Evolutionary conservation across 35 echinoderm and acorn worm genomes (phyloP).

Genomic region (Heliocidaris erythrogramma): DNA sequence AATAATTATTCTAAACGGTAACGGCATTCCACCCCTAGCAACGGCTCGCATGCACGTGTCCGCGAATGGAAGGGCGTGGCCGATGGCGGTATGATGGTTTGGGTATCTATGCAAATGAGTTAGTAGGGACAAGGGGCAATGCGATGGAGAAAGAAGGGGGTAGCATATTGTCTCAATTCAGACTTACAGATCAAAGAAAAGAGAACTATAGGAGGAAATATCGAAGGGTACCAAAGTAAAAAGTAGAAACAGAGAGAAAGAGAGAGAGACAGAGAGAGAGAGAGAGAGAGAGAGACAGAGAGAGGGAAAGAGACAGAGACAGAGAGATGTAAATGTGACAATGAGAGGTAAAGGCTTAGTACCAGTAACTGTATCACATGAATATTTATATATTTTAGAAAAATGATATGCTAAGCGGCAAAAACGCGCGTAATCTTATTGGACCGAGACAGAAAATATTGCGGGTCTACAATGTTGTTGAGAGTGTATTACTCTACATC

Average conservation of each 20-base stretch:
- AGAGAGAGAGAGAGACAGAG: not conserved
- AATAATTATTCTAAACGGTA: not conserved
- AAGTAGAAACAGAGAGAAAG: not conserved
- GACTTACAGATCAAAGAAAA: not conserved
- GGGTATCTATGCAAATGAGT: not conserved
- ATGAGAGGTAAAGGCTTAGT: not conserved
- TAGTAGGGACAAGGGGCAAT: not conserved
- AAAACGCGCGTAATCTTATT: not conserved
- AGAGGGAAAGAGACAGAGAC: not conserved
- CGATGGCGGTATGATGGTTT: not conserved
- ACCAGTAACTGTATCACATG: conserved; percentile 19
- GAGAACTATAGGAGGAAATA: not conserved
- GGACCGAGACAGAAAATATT: not conserved
- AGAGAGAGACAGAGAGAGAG: not conserved
- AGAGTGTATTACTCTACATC: not conserved
- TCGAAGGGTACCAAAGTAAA: not conserved
- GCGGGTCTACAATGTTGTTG: not conserved
- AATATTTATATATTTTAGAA: conserved; percentile 3
- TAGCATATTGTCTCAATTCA: not conserved
- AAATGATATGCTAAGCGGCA: not conserved
- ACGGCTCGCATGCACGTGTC: not conserved
- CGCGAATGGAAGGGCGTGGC: not conserved
- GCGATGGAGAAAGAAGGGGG: not conserved
- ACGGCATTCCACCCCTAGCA: not conserved
- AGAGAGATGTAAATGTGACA: not conserved